Evolutionary conservation across 1,140 invertebrate genomes (phyloP).

Genomic region (Lepidurus packardi): DNA sequence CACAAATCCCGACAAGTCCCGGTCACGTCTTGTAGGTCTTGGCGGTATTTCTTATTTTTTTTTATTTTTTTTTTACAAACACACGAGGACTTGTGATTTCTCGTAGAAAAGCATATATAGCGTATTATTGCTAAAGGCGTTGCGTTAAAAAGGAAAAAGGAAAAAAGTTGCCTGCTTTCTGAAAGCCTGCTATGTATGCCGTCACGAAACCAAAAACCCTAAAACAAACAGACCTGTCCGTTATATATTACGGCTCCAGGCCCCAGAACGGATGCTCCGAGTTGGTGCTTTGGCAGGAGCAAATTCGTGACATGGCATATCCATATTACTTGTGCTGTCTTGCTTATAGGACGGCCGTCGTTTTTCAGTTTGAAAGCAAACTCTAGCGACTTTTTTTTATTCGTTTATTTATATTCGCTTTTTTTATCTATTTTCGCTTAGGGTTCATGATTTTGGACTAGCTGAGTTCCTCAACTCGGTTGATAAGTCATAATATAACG

Average conservation of each 20-base stretch:
- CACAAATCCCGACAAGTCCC: no score
- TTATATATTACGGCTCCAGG: neutral
- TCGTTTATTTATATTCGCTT: neutral
- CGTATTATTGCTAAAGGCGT: neutral
- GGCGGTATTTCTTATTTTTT: neutral
- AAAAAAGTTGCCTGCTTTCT: neutral
- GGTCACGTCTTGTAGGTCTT: no score
- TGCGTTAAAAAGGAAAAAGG: neutral
- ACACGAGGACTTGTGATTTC: neutral
- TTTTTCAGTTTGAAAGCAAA: neutral
- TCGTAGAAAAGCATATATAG: neutral
- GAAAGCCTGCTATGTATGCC: neutral
- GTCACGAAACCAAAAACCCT: neutral
- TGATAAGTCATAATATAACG: no score
- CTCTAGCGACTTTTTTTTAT: neutral
- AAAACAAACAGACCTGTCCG: neutral
- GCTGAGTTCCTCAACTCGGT: no score
- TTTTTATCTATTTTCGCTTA: no score
- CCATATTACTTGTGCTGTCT: neutral
- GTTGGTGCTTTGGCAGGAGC: neutral
- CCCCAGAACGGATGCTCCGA: neutral
- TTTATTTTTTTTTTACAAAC: neutral
- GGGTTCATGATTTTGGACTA: no score
- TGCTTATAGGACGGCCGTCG: neutral
- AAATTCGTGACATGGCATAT: slow-evolving; percentile 19